Base-by-base conservation (phyloP, 2,888 invertebrate genomes). In the Villa cingulata region DNA sequence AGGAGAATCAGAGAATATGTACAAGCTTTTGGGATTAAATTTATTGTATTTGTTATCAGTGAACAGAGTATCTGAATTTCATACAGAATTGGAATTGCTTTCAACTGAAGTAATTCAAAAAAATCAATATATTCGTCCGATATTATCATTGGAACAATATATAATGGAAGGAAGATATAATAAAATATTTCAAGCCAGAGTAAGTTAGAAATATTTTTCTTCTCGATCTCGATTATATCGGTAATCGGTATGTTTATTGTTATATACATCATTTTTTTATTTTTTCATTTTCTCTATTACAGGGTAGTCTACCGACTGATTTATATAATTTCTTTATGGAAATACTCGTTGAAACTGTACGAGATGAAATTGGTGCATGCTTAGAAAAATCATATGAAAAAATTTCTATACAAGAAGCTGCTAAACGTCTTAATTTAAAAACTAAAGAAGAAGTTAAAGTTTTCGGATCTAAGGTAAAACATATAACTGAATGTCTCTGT, bases 91-190 rank as follows among this genome's bases (percentile, higher is more conserved):
- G 55, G 98, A 98, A 65, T 74, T 95, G 23, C 72, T 98, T 32
- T 87, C 95, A 0, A 84, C 88, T 5, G 87, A 91, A 63, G 86
- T 88, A 46, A 86, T 97, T 56, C 85, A 92, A 64, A 83, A 81
- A 44, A 95, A 97, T 65, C 83, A 90, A 17, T 98, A 92, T 66
- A 92, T 98, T 49, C 79, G 84, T 52, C 94, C 96, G 62, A 95
- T 97, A 0, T 75, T 98, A 14, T 89, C 91, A 10, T 76, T 98
- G 61, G 98, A 98, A 62, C 98, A 98, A 66, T 96, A 94, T 67
- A 76, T 98, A 46, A 98, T 98, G 96, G 98, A 98, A 68, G 98
- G 98, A 42, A 91, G 94, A 56, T 98, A 98, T 65, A 97, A 98
- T 66, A 98, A 98, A 71, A 88, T 92, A 48, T 92, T 92, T 63